Base-by-base conservation (phyloP, 2,888 invertebrate species). In the Cerastoderma edule region DNA sequence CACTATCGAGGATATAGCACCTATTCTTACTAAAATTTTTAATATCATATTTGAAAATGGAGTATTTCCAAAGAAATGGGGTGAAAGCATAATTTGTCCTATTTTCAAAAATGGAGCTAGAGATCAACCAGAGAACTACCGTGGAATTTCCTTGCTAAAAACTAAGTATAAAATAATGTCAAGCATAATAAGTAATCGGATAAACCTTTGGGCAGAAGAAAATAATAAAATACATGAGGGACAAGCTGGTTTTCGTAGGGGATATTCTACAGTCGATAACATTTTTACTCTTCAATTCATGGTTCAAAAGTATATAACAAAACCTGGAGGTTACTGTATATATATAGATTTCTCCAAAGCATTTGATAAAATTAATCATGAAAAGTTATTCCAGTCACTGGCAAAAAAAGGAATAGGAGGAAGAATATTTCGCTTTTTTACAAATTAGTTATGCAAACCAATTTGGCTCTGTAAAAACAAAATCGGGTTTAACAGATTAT, bases 71-170 rank as follows among this genome's bases (percentile, higher is more conserved):
- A 6, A 5, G 3, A 6, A 5, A 24, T 60, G 60, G 60, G 33
- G 60, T 22, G 4, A 60, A 33, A 60, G 60, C 33, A 19, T 60
- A 33, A 60, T 60, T 5, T 13, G 10, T 60, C 60, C 60, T 5
- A 22, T 60, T 19, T n/a, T 33, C 22, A 60, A 60, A 33, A 33
- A 33, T 19, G 67, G 69, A n/a, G 2, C 27, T 13, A 44, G 30
- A 60, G 30, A 30, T 22, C 30, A 63, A 5, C 67, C 67, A 27
- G 67, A 66, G 27, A 75, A 75, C 44, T 71, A 72, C 28, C 39
- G 72, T 13, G 76, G 67, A 22, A 76, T 76, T 5, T 76, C 68
- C 1, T n/a, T 76, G 22, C 53, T 54, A n/a, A 72, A 67, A 13
- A 56, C 44, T 67, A 39, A 68, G 4, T 65, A 63, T 32, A 72